phyloP scores from a whole-genome alignment of 2,797 vertebrate species.

The Myotis planiceps region DNA sequence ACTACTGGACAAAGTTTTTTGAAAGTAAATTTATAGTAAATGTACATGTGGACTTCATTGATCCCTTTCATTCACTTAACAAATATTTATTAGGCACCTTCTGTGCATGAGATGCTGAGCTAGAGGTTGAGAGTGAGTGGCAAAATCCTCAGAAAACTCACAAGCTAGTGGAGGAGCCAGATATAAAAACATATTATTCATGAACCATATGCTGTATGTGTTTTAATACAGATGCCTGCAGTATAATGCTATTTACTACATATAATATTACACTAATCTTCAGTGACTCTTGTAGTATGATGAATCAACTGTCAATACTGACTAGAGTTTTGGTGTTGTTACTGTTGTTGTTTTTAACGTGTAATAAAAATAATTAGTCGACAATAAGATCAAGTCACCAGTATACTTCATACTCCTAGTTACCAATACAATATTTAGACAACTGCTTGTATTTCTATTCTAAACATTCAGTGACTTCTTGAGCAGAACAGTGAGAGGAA shows the following conservation, averaged over 20 bases:
- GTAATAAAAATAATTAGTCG: background rate
- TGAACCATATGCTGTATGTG: background rate
- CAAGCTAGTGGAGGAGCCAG: background rate
- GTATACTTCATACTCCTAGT: background rate
- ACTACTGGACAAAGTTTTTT: background rate
- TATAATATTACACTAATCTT: background rate
- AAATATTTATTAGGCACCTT: background rate
- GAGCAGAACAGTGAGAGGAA: background rate
- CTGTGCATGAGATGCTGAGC: background rate
- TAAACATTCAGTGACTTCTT: background rate
- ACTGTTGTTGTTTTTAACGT: background rate
- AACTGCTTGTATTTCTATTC: background rate
- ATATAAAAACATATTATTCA: background rate
- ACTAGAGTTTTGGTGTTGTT: background rate
- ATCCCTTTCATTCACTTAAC: background rate
- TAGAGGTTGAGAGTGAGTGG: background rate
- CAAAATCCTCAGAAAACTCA: background rate
- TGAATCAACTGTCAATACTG: background rate
- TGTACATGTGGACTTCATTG: background rate
- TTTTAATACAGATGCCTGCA: background rate
- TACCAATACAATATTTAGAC: background rate
- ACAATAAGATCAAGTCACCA: background rate
- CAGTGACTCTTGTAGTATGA: background rate
- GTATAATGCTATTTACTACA: background rate
- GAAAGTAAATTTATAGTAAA: background rate